Percentiles rank a stretch among this genome's conserved stretches.
These are phyloP conservation scores for Discoglossus pictus DNA, from an alignment of 2,797 vertebrate species.

Conservation along the genomic window DNA sequence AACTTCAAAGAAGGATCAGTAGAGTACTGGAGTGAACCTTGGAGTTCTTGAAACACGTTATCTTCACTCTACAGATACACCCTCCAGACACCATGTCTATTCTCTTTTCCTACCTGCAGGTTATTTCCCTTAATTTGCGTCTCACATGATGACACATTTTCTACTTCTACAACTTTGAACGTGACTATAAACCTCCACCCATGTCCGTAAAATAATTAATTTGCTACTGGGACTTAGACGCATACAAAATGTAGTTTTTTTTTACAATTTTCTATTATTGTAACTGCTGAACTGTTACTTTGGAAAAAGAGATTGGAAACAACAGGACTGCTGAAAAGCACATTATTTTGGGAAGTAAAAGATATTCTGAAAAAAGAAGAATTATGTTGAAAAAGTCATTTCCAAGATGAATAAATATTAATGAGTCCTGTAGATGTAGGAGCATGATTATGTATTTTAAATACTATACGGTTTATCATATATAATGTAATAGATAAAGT, in stretches of 20 bases:
- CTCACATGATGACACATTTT: constrained; percentile 23
- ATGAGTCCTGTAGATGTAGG: no score
- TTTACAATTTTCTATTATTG: no score
- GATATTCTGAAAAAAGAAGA: no score
- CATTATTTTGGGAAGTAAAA: no score
- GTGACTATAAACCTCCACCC: constrained; percentile 1
- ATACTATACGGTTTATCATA: no score
- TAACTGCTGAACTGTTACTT: constrained; percentile 3
- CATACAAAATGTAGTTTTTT: neutral
- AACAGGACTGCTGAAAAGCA: no score
- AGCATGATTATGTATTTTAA: no score
- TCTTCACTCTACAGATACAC: constrained; percentile 24
- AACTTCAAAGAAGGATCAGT: constrained; percentile 20
- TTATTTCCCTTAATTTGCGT: constrained; percentile 31
- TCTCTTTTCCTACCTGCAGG: constrained; percentile 15
- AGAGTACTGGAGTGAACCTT: constrained; percentile 24
- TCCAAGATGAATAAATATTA: no score
- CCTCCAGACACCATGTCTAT: constrained; percentile 23
- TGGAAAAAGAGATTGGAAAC: neutral
- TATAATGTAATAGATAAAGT: no score
- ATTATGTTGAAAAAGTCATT: no score
- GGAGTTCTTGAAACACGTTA: constrained; percentile 17
- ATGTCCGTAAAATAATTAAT: constrained; percentile 25
- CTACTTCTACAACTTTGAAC: constrained; percentile 15
- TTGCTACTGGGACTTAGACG: constrained; percentile 10